Evolutionary conservation across 2,888 invertebrate species (phyloP), one percentile per base, ranked within the genome.

Genomic region (Andrena haemorrhoa): DNA sequence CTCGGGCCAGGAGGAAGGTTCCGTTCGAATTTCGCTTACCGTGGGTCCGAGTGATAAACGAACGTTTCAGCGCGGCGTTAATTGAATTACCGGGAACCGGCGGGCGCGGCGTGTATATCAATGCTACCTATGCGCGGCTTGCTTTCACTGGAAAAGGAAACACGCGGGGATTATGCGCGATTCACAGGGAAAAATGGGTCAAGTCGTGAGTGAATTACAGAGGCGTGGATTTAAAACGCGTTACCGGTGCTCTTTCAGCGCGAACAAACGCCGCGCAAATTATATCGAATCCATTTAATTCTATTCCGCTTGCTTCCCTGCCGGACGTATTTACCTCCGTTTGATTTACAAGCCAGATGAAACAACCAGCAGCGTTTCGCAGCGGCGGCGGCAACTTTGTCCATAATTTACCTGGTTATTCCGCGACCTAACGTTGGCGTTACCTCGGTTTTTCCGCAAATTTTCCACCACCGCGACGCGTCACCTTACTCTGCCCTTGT

Each of bases 281-380:
- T 61, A 65, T 66, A 74, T 85, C 26, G 70, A 49, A 68, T 49
- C 29, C 66, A 51, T 79, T 68, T 61, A 64, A 72, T 82, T 70
- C 49, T 60, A 31, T 78, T 71, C 60, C 20, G 35, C 69, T 8
- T 16, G 58, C 29, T 47, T 76, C 61, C 20, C 26, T 16, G 47
- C 66, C 35, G 51, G 51, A 71, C 63, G 68, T 49, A 51, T 85
- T 80, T 77, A 73, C 31, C 58, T 23, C 53, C 8, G 75, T 73
- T 75, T 79, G 65, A 82, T 84, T 75, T 65, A 63, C 66, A 71
- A 74, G 74, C 58, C 12, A 20, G 35, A 65, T 26, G 65, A 31
- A 68, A 66, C 66, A 26, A 53, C 10, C 56, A 16, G 26, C 61
- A 35, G 26, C 61, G 47, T 35, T 47, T 23, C n/a, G 10, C 23